Conservation (phyloP, 2,797 vertebrate genomes). For the Lagodon rhomboides region DNA sequence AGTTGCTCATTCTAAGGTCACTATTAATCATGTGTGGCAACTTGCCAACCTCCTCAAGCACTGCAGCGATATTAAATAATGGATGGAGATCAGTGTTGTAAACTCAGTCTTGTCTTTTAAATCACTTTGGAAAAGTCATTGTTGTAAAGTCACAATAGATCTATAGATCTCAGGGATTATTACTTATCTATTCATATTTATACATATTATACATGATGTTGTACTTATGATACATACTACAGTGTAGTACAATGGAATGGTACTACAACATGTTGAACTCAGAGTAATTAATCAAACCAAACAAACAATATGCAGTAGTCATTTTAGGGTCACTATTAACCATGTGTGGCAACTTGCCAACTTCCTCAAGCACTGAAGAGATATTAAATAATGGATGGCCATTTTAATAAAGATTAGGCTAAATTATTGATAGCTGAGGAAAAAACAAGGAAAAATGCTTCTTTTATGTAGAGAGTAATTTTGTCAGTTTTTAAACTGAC, state of each 20-base stretch:
- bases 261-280: background rate
- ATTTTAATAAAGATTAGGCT: slow-evolving; percentile 37
- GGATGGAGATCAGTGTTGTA: no score
- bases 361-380: background rate
- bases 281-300: background rate
- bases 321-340: background rate
- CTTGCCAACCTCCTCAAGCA: background rate
- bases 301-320: background rate
- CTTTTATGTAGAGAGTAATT: background rate
- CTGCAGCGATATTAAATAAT: slow-evolving; percentile 48
- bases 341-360: background rate
- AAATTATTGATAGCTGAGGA: slow-evolving; percentile 55
- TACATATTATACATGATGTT: no score
- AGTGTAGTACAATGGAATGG: no score
- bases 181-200: no score
- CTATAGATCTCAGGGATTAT: no score
- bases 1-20: background rate
- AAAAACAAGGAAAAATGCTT: background rate
- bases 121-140: no score
- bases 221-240: no score
- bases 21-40: background rate
- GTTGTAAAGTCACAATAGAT: no score
- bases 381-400: slow-evolving; percentile 48
- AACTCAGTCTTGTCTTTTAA: no score
- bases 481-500: background rate